Evolutionary conservation across 2,888 invertebrate species (phyloP).

Genomic region (Pterobdella sp.): DNA sequence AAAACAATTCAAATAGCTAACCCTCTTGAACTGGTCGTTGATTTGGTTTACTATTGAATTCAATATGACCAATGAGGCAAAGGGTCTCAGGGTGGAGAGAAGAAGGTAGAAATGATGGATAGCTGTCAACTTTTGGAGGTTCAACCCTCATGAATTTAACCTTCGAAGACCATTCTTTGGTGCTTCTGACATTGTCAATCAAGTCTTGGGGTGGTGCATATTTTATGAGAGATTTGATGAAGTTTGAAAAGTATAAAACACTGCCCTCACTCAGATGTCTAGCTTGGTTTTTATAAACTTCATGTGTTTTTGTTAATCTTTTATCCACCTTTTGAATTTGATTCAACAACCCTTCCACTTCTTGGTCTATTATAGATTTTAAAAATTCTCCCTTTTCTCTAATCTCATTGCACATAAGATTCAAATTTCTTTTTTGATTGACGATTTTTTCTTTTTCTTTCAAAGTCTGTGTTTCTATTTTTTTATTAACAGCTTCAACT

Average conservation of each 20-base stretch:
- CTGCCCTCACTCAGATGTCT: conserved; percentile 10
- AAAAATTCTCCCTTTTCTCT: conserved; percentile 22
- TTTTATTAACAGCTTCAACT: background rate
- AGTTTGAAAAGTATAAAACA: background rate
- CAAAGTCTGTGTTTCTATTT: background rate
- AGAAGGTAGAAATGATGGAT: conserved; percentile 13
- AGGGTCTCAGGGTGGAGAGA: conserved; percentile 6
- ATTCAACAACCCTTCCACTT: conserved; percentile 13
- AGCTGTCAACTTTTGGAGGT: background rate
- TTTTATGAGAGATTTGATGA: background rate
- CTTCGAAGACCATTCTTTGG: background rate
- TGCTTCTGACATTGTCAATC: conserved; percentile 17
- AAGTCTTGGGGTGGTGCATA: conserved; percentile 15
- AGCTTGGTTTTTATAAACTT: conserved; percentile 7
- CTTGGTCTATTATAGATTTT: conserved; percentile 3
- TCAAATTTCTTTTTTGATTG: background rate
- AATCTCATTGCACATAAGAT: conserved; percentile 19
- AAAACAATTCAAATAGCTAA: background rate
- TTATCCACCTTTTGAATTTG: conserved; percentile 17
- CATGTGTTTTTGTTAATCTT: background rate
- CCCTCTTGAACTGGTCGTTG: background rate
- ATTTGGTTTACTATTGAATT: background rate
- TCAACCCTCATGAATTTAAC: conserved; percentile 10
- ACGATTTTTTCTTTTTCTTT: conserved; percentile 1
- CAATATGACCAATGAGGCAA: conserved; percentile 15